phyloP scores from a whole-genome alignment of 2,113 vertebrate species.

The Felis chaus region DNA sequence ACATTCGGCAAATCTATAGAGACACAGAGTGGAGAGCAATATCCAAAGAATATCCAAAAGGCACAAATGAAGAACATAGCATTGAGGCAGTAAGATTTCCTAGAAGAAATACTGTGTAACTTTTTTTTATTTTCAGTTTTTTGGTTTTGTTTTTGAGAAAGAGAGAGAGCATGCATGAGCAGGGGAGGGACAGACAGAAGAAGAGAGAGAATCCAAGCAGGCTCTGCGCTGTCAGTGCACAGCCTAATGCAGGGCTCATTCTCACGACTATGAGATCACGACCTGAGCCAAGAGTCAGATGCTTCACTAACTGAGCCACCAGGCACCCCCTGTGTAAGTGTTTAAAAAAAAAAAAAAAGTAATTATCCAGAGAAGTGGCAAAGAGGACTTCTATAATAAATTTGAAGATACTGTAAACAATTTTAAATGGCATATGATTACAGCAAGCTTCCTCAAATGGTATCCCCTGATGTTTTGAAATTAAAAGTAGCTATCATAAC shows the following conservation, averaged over 20 bases:
- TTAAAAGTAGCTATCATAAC: not conserved
- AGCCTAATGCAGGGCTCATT: too few species aligned
- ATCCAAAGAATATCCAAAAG: not conserved
- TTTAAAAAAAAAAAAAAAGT: not conserved
- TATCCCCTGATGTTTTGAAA: not conserved
- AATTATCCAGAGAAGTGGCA: not conserved
- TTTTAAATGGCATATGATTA: not conserved
- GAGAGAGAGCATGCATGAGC: too few species aligned
- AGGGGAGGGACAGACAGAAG: too few species aligned
- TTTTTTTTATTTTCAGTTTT: not conserved
- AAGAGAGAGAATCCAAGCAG: too few species aligned
- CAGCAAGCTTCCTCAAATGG: not conserved
- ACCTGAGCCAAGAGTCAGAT: too few species aligned
- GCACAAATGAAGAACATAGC: not conserved
- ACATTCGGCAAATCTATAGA: not conserved
- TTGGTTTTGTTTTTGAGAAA: too few species aligned
- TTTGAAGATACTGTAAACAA: slow-evolving; percentile 10
- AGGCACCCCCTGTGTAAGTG: not conserved
- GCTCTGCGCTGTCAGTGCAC: too few species aligned
- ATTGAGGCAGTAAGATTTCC: not conserved
- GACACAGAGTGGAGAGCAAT: not conserved
- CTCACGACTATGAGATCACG: too few species aligned
- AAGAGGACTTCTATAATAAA: not conserved
- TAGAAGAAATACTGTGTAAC: not conserved
- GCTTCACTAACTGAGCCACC: too few species aligned